Conservation (phyloP, 30 jellyfish, hydroid and myxozoan genomes). For the Cassiopea xamachana region DNA sequence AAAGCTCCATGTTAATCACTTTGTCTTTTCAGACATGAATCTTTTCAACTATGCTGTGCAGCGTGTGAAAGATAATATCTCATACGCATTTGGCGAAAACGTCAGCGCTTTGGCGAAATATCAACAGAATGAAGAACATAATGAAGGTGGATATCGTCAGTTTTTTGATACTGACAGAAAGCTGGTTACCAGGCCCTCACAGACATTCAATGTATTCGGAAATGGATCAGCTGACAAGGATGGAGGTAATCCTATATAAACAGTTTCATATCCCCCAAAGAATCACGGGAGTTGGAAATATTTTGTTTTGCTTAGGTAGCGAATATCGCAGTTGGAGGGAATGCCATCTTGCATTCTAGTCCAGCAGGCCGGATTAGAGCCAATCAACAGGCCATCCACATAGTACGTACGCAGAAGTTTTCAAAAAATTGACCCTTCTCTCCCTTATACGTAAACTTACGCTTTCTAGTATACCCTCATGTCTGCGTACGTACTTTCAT, state of each 20-base stretch:
- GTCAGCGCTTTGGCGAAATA: constrained; percentile 33
- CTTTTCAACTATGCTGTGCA: constrained; percentile 37
- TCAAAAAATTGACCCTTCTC: no score
- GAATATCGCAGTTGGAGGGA: no score
- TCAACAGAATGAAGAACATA: constrained; percentile 1
- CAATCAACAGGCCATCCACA: no score
- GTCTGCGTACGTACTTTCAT: no score
- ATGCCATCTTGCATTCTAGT: no score
- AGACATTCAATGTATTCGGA: constrained; percentile 23
- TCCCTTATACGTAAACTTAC: no score
- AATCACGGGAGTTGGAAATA: no score
- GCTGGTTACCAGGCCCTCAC: constrained; percentile 42
- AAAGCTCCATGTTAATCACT: no score
- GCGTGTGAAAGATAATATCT: constrained; percentile 54
- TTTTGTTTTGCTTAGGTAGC: no score
- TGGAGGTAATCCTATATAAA: neutral
- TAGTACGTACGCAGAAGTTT: no score
- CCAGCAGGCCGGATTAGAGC: no score
- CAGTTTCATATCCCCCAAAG: neutral
- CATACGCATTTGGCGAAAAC: constrained; percentile 50
- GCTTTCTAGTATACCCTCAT: no score
- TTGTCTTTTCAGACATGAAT: neutral
- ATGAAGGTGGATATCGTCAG: constrained; percentile 11
- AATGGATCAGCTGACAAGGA: neutral
- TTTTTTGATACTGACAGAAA: constrained; percentile 24